Conservation (phyloP, 2,113 vertebrate species). For the Sinocyclocheilus anshuiensis region DNA sequence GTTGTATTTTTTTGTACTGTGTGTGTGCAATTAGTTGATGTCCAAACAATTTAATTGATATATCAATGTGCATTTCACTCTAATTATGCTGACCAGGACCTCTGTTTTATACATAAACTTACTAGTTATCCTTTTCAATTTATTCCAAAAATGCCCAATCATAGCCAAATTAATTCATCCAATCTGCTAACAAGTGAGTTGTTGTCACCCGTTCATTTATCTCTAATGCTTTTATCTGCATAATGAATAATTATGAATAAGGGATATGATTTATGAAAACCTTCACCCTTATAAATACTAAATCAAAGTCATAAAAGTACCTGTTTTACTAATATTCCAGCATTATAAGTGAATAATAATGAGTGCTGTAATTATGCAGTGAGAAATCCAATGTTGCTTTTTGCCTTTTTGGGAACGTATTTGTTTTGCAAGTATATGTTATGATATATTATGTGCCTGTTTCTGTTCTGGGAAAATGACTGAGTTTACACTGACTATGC, state of each 20-base stretch:
- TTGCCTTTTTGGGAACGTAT: background rate
- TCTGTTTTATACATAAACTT: background rate
- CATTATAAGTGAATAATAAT: background rate
- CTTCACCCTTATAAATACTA: background rate
- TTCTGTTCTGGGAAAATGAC: too few species aligned
- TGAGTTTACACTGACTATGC: background rate
- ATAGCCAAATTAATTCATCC: background rate
- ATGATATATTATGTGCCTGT: background rate
- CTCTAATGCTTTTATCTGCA: background rate
- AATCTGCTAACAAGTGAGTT: background rate
- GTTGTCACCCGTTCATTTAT: background rate
- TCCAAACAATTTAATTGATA: background rate
- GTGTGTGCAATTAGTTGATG: background rate
- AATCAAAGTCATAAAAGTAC: background rate
- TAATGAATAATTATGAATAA: constrained; percentile 5
- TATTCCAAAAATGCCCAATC: background rate
- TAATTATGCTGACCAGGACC: too few species aligned
- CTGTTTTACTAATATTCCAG: background rate
- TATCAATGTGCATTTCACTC: background rate
- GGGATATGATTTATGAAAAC: constrained; percentile 7
- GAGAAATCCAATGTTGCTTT: background rate
- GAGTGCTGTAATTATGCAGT: background rate
- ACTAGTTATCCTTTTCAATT: background rate
- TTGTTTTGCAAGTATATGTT: background rate
- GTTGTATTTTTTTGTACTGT: background rate